Evolutionary conservation across 2,113 vertebrate genomes (phyloP), one percentile per base, ranked within the genome.

Genomic region (Cranoglanis bouderius): DNA sequence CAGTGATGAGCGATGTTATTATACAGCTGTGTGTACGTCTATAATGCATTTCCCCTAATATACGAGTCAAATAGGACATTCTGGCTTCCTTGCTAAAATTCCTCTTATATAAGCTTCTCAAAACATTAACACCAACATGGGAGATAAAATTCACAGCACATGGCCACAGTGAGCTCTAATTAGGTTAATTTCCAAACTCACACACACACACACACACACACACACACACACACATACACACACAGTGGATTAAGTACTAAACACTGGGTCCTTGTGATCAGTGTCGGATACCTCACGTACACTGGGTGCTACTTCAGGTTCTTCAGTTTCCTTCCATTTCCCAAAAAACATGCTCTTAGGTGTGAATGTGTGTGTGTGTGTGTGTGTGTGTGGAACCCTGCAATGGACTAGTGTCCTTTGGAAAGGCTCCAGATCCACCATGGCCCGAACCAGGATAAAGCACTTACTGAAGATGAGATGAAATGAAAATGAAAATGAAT

Each of bases 141-240:
- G 88, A 92, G 88, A 93, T 91, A 81, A 92, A 93, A 94, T 46
- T 94, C 91, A 92, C 84, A 91, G 91, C 90, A 40, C 29, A 55
- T 57, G 29, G 26, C 59, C 49, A 46, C 16, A 40, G 26, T 65
- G 38, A 5, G 86, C 82, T 90, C 53, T 85, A 84, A 87, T 87
- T 77, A 70, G 85, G 35, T 59, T 14, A 35, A 78, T 84, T 63
- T 83, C 81, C 67, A 88, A 46, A 40, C 84, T 82, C 74, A 72
- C 65, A 80, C 67, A 85, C 77, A 77, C 75, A 18, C 87, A 72
- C 59, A 51, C 70, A 70, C 19, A n/a, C 59, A 18, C 77, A 53
- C 46, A 49, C 9, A 49, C 9, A 49, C 1, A 49, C n/a, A n/a
- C n/a, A n/a, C n/a, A n/a, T n/a, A n/a, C n/a, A n/a, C n/a, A n/a